Percentiles rank a stretch among this genome's conserved stretches.
phyloP scores from a whole-genome alignment of 2,888 invertebrate species.

The Zelleria hepariella region DNA sequence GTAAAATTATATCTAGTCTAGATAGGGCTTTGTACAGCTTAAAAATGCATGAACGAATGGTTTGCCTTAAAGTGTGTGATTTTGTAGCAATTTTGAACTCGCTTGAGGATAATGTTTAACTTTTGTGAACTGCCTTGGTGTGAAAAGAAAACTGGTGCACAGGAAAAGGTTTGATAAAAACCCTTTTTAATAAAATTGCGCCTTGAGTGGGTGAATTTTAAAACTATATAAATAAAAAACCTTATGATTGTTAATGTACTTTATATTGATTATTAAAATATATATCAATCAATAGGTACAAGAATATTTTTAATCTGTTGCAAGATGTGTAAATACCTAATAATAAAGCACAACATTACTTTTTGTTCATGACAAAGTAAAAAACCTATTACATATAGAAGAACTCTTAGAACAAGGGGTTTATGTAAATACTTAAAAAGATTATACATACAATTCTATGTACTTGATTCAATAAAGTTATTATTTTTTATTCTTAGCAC shows the following conservation, averaged over 20 bases:
- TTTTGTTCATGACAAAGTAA: not conserved
- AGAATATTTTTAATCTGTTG: not conserved
- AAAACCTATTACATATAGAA: too few species aligned
- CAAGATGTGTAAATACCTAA: not conserved
- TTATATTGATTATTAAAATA: conserved; percentile 37
- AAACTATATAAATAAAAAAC: conserved; percentile 9
- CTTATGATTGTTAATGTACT: conserved; percentile 40
- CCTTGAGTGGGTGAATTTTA: not conserved
- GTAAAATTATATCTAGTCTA: not conserved
- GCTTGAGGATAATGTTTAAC: not conserved
- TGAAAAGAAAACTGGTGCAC: not conserved
- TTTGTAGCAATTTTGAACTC: not conserved
- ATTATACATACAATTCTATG: not conserved
- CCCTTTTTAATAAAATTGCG: not conserved
- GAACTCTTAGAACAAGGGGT: too few species aligned
- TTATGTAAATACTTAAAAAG: not conserved
- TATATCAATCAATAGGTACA: conserved; percentile 17
- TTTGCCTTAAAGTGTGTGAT: not conserved
- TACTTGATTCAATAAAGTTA: conserved; percentile 24
- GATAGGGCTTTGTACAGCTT: not conserved
- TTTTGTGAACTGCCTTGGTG: too few species aligned
- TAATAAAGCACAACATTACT: too few species aligned
- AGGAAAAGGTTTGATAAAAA: not conserved
- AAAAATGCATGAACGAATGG: not conserved
- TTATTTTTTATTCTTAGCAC: conserved; percentile 43